Evolutionary conservation across 2,797 vertebrate species (phyloP).

Genomic region (Alcedo atthis): DNA sequence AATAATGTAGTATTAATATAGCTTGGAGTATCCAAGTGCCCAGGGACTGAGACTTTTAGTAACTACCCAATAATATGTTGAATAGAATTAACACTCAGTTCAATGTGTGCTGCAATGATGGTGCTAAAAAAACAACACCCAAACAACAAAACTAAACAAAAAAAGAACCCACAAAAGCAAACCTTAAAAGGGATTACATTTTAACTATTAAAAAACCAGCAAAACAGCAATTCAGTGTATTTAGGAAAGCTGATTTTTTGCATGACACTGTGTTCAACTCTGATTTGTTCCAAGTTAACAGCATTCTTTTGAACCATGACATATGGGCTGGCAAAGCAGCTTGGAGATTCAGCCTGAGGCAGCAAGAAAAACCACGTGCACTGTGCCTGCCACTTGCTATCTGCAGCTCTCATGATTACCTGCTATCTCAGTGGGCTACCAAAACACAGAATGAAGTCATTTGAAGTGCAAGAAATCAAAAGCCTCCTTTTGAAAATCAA

Average conservation of each 20-base stretch:
- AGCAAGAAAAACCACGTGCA: conserved; percentile 5
- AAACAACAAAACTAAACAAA: no score
- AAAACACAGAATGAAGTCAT: conserved; percentile 11
- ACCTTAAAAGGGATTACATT: neutral
- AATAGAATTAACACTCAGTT: neutral
- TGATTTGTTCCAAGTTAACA: neutral
- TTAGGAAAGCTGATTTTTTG: neutral
- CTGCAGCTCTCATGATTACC: conserved; percentile 36
- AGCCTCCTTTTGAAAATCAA: conserved; percentile 35
- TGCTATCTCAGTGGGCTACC: neutral
- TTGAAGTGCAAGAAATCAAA: conserved; percentile 45
- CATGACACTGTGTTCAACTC: neutral
- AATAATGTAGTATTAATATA: neutral
- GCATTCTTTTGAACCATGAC: neutral
- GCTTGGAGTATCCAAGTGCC: neutral
- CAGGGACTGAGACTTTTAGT: neutral
- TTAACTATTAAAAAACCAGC: neutral
- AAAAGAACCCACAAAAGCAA: no score
- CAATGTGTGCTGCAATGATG: neutral
- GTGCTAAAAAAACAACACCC: neutral
- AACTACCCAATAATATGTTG: neutral
- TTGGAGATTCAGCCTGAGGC: conserved; percentile 30
- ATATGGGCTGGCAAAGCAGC: neutral
- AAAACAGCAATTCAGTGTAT: neutral
- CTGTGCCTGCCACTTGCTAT: conserved; percentile 15